phyloP scores from a whole-genome alignment of 2,888 invertebrate genomes.

The Ceratothoa steindachneri region DNA sequence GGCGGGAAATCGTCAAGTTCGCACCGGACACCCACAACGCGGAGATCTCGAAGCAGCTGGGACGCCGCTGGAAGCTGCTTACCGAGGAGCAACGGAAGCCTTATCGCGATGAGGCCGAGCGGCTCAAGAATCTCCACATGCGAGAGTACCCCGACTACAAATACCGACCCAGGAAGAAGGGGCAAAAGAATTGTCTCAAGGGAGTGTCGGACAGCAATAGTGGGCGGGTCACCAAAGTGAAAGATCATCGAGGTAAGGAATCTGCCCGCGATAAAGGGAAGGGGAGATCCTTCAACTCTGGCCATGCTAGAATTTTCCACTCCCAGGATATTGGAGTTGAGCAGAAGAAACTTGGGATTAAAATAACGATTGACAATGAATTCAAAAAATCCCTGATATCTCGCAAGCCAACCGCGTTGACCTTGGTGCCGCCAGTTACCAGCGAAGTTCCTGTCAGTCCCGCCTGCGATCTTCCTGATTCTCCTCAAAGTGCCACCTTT shows the following conservation, averaged over 20 bases:
- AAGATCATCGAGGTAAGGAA: slow-evolving; percentile 18
- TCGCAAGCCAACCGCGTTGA: neutral
- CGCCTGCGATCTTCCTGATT: slow-evolving; percentile 42
- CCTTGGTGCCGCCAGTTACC: slow-evolving; percentile 37
- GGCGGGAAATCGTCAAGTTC: slow-evolving; percentile 90
- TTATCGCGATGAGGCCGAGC: slow-evolving; percentile 46
- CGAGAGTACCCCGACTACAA: slow-evolving; percentile 48
- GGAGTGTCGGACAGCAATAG: slow-evolving; percentile 31
- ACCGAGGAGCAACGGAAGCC: slow-evolving; percentile 45
- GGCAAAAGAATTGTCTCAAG: slow-evolving; percentile 34
- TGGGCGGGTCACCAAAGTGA: slow-evolving; percentile 29
- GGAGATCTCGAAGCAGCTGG: slow-evolving; percentile 90
- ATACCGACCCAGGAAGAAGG: slow-evolving; percentile 47
- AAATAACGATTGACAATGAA: slow-evolving; percentile 60
- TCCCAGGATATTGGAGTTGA: slow-evolving; percentile 47
- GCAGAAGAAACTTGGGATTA: slow-evolving; percentile 58
- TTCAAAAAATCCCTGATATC: slow-evolving; percentile 51
- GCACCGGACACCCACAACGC: slow-evolving; percentile 98
- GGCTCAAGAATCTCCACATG: slow-evolving; percentile 45
- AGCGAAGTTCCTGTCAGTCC: slow-evolving; percentile 22
- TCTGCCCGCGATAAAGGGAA: slow-evolving; percentile 20
- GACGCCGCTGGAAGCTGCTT: slow-evolving; percentile 53
- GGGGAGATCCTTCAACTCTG: slow-evolving; percentile 27
- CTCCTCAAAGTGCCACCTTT: slow-evolving; percentile 44
- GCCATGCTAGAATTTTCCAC: slow-evolving; percentile 50